Base-by-base conservation (phyloP, 1,140 invertebrate species). In the Pogonomyrmex californicus region DNA sequence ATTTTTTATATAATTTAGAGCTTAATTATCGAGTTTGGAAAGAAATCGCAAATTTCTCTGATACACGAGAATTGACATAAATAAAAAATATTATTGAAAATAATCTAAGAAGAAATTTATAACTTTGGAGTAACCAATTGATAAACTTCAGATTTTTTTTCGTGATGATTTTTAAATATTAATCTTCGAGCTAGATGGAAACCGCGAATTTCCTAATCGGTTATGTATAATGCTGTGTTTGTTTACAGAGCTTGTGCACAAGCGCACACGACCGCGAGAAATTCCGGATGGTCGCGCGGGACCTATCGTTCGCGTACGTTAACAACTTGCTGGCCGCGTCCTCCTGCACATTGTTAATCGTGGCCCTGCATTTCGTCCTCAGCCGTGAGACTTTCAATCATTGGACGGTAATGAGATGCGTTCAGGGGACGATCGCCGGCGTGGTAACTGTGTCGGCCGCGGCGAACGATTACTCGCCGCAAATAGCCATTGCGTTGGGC, bases 301-400 rank as follows among this genome's bases (percentile, higher is more conserved):
- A 73, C 41, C 54, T 33, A 0, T 68, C 62, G 1, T 23, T 78
- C 14, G 38, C 91, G 2, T 82, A 90, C 9, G 47, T 91, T 2
- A 93, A 93, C 56, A 93, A 91, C 85, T 65, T 93, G 12, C 30
- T 93, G n/a, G 89, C 92, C 33, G 89, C 89, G 2, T 91, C 89
- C 1, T 77, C 89, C 7, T 92, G 91, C 78, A 82, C 88, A 5
- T 33, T 93, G 4, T 17, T 91, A 4, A 82, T 90, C 12, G 85
- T 91, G 1, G 85, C 44, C 2, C 65, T 92, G 7, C 92, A 93
- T 75, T 92, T 93, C 58, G 2, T 79, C 4, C 12, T 91, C 7
- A 63, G 49, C n/a, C 65, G 58, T 9, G 88, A 93, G 23, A 47
- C 85, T 1, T 92, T 93, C 58, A 89, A 93, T 91, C 89, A 92